Evolutionary conservation across 2,113 vertebrate genomes (phyloP).

Genomic region (Lycocorax pyrrhopterus): DNA sequence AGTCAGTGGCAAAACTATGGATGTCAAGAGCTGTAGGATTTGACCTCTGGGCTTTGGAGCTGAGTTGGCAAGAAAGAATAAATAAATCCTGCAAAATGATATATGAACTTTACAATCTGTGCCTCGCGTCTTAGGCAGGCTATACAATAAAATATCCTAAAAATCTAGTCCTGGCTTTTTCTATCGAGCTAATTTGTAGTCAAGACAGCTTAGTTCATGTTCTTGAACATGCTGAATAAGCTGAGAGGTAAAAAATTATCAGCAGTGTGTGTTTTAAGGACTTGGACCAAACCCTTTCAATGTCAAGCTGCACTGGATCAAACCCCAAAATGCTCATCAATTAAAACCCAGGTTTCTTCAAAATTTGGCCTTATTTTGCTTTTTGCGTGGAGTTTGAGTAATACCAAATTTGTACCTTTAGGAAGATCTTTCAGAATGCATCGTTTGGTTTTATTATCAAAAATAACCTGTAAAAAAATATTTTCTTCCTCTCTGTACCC

Average conservation of each 20-base stretch:
- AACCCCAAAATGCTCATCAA: background rate
- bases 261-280: background rate
- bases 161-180: background rate
- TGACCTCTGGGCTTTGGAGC: constrained; percentile 20
- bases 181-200: background rate
- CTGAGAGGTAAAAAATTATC: background rate
- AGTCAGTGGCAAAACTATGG: constrained; percentile 18
- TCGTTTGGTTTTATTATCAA: background rate
- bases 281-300: background rate
- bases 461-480: background rate
- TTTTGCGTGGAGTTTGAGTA: background rate
- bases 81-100: constrained; percentile 41
- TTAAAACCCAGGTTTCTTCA: background rate
- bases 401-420: background rate
- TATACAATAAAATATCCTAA: constrained; percentile 10
- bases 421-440: background rate
- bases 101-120: background rate
- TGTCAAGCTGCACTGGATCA: background rate
- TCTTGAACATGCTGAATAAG: constrained; percentile 3
- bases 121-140: background rate
- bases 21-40: background rate
- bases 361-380: background rate
- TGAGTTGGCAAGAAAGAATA: constrained; percentile 11
- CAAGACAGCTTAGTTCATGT: background rate
- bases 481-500: background rate